Base-by-base conservation (phyloP, 2,113 vertebrate genomes). In the Pollachius pollachius region DNA sequence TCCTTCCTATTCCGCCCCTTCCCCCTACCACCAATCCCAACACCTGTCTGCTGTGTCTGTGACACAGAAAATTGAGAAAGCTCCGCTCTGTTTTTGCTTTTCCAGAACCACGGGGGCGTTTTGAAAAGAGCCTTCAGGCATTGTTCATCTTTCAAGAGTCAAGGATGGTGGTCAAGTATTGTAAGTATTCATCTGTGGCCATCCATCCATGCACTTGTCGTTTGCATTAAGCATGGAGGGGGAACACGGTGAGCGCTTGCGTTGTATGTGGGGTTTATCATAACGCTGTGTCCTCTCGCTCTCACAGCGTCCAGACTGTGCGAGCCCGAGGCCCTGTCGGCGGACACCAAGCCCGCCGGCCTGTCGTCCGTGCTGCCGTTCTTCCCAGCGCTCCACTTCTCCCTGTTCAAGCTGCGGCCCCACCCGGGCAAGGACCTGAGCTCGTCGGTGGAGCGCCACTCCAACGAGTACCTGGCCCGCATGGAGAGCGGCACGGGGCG, bases 71-170 rank as follows among this genome's bases (percentile, higher is more conserved):
- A 57, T n/a, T 57, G 54, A 57, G 54, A 6, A 13, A 17, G 3
- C 13, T 21, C 0, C 68, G 68, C 69, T 16, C 6, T 56, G 8
- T 4, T 25, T 17, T 18, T 16, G 15, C 87, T 73, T 77, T 21
- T 85, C 2, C 70, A 99, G 97, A 96, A 73, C 89, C 92, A 41
- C 91, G 93, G 72, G 91, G 84, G 76, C 90, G 87, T 58, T 78
- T 81, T 30, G 88, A 94, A 70, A 92, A 87, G 71, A 86, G 90
- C 73, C 91, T 98, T 12, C 94, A 95, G 75, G 96, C 96, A 15
- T 86, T 99, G 65, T 99, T 98, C 92, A 84, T 99, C 37, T 98
- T 97, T 90, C 95, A 94, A 86, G 94, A 96, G 79, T 68, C 94
- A 34, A 94, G 95, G 90, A 69, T 64, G 79, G 64, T 94, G 73